Evolutionary conservation across 2,888 invertebrate species (phyloP), one percentile per base, ranked within the genome.

Genomic region (Hydropsyche betteni): DNA sequence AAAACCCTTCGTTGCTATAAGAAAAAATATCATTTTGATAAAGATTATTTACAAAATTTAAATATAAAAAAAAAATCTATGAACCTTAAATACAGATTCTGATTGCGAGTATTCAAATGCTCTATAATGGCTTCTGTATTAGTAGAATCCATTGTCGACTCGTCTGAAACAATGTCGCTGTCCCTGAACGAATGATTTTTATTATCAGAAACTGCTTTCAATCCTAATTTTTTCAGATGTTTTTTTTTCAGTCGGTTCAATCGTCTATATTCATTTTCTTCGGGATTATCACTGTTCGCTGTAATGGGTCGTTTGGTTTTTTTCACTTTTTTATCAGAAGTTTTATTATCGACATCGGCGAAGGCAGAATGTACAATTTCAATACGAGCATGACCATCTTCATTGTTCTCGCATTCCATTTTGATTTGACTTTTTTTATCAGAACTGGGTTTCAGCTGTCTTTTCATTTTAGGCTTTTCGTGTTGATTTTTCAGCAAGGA

Each of bases 211-310:
- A 85, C 85, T 34, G 85, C 85, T 78, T 87, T 85, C 38, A 88
- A 81, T 0, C 90, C 90, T 58, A 90, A 82, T 76, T 88, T 88
- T 81, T 89, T 88, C 12, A 90, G 82, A 80, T 90, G 89, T 78
- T 88, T 88, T 78, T 89, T 90, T 84, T 89, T 89, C 73, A 88
- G 88, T 72, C 87, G 87, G 78, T 86, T 85, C 77, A 88, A 82
- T 76, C 86, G 86, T 24, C 84, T 82, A 16, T 82, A 83, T 71
- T 86, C 85, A 75, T 83, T 84, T 73, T 84, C 84, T 76, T 84
- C 85, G 0, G 64, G 12, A 14, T 55, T 55, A 55, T 55, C 16
- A 55, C 6, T 55, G 12, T 55, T n/a, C 24, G 2, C 24, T 55
- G n/a, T 12, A 4, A 8, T 55, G 6, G n/a, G 16, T 10, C 12